These are phyloP conservation scores for Mamestra configurata DNA, from an alignment of 1,140 invertebrate genomes.

Conservation along the genomic window DNA sequence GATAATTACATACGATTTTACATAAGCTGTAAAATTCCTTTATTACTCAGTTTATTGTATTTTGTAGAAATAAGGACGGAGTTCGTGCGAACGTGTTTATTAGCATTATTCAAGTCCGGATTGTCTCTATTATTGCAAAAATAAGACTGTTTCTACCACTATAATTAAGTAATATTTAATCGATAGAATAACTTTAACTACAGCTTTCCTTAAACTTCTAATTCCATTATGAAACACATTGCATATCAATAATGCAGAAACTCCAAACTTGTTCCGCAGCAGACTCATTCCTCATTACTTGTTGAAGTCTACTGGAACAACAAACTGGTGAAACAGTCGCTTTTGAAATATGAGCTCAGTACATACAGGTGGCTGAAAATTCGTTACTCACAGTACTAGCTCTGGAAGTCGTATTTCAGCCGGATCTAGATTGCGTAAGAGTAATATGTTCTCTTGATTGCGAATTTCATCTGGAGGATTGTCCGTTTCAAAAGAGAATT, in stretches of 20 bases:
- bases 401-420: slow-evolving; percentile 18
- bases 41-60: neutral
- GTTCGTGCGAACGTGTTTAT: too few relatives aligned
- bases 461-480: slow-evolving; percentile 23
- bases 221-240: neutral
- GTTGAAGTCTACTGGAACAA: slow-evolving; percentile 17
- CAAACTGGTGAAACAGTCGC: slow-evolving; percentile 5
- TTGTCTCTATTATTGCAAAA: neutral
- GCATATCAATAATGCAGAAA: slow-evolving; percentile 17
- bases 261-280: too few relatives aligned
- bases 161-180: neutral
- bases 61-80: neutral
- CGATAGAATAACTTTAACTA: neutral
- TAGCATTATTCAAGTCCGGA: too few relatives aligned
- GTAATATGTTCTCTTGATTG: slow-evolving; percentile 7
- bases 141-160: neutral
- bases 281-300: neutral
- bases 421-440: neutral
- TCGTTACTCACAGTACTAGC: slow-evolving; percentile 10
- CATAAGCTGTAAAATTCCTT: neutral
- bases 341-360: slow-evolving; percentile 16
- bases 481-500: slow-evolving; percentile 22
- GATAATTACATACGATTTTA: neutral
- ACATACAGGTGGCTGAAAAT: slow-evolving; percentile 23
- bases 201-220: neutral